These are phyloP conservation scores for Ceyx margarethae DNA, from an alignment of 2,113 vertebrate genomes.

Conservation along the genomic window DNA sequence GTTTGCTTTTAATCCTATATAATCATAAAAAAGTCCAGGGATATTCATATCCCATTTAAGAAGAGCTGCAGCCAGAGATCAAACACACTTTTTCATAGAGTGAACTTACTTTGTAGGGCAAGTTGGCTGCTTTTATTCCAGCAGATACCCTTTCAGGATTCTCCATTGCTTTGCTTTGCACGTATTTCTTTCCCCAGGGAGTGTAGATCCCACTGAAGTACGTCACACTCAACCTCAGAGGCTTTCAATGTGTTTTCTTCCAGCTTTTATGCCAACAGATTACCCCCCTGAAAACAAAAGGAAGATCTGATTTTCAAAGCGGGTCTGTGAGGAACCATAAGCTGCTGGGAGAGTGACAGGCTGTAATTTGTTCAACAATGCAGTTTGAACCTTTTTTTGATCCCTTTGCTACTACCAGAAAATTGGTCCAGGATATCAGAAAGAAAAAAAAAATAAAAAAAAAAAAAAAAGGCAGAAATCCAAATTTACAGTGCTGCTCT, in stretches of 20 bases:
- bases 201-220: not conserved
- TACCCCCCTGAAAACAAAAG: not conserved
- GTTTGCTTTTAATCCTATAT: not conserved
- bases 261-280: not conserved
- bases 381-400: not conserved
- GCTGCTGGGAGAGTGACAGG: not conserved
- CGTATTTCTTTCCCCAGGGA: not conserved
- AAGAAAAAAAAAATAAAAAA: not conserved
- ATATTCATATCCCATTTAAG: not conserved
- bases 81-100: not conserved
- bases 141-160: not conserved
- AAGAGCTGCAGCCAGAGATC: not conserved
- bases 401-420: not conserved
- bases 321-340: not conserved
- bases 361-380: not conserved
- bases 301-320: not conserved
- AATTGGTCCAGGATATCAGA: not conserved
- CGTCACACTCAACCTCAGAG: not conserved
- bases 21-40: not conserved
- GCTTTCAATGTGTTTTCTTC: not conserved
- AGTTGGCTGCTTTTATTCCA: not conserved
- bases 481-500: not conserved
- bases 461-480: not conserved
- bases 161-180: not conserved
- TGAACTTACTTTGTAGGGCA: rapidly evolving